These are phyloP conservation scores for Phocoena sinus DNA, from an alignment of 2,113 vertebrate species.

Conservation along the genomic window DNA sequence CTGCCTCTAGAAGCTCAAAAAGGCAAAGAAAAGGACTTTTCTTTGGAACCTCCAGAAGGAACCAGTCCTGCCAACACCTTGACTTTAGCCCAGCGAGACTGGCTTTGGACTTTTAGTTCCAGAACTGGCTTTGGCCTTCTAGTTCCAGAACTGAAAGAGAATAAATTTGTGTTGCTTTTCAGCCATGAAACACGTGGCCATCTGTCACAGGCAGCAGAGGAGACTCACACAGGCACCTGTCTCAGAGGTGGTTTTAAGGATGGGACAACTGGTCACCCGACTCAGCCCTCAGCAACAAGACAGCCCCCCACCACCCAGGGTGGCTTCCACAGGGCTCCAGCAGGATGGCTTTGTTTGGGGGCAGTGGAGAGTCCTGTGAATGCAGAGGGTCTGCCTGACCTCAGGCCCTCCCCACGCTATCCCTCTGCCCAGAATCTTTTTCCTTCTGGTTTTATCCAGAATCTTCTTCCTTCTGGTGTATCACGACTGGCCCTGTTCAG, in stretches of 20 bases:
- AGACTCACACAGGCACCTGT: too few relatives aligned
- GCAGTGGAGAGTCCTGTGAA: neutral
- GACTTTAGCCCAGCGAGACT: neutral
- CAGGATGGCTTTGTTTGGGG: neutral
- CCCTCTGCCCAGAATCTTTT: neutral
- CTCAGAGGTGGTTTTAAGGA: too few relatives aligned
- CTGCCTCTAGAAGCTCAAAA: neutral
- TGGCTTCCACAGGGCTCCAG: rapidly evolving
- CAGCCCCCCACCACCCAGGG: rapidly evolving
- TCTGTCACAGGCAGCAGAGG: neutral
- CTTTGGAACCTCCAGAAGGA: neutral
- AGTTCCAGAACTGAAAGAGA: neutral
- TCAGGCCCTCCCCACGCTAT: too few relatives aligned
- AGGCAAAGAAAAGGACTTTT: neutral
- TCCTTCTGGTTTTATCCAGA: neutral
- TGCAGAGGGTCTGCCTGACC: neutral
- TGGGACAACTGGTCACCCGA: neutral
- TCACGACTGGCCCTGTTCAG: neutral
- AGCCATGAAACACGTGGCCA: neutral
- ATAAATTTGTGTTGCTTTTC: neutral
- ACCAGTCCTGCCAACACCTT: neutral
- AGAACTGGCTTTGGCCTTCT: neutral
- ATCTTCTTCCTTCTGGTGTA: neutral
- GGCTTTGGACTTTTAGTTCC: too few relatives aligned
- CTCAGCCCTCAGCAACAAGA: neutral